Conservation (phyloP, 2,888 invertebrate genomes). For the Conistra vaccinii region DNA sequence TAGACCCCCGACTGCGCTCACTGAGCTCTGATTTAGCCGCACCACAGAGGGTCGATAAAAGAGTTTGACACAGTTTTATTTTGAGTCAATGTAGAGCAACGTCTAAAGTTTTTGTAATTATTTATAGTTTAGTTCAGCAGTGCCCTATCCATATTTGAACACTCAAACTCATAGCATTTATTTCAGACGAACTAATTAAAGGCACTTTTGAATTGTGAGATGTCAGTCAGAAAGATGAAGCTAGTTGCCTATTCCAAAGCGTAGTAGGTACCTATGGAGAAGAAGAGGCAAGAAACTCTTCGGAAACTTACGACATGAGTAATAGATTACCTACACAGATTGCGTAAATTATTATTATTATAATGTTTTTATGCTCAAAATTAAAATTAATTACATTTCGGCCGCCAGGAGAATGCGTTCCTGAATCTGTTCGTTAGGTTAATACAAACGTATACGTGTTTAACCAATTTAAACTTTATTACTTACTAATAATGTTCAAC, state of each 20-base stretch:
- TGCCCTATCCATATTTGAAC: background rate
- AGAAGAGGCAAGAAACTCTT: too few species aligned
- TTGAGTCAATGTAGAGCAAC: background rate
- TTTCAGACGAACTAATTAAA: too few species aligned
- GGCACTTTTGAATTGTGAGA: too few species aligned
- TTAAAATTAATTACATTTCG: background rate
- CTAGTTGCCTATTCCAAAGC: too few species aligned
- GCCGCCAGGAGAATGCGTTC: background rate
- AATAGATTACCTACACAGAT: background rate
- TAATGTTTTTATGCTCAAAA: background rate
- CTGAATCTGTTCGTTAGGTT: background rate
- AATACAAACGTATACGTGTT: background rate
- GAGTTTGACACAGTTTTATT: constrained; percentile 31
- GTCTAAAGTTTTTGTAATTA: background rate
- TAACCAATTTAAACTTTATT: background rate
- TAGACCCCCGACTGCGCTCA: constrained; percentile 75
- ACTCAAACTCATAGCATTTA: too few species aligned
- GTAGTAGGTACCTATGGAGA: too few species aligned
- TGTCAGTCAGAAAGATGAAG: too few species aligned
- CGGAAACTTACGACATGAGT: background rate
- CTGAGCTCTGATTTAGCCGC: constrained; percentile 12
- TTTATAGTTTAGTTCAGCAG: too few species aligned
- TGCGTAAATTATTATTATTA: background rate
- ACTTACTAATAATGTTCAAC: background rate
- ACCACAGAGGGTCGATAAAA: constrained; percentile 35